Conservation (phyloP, 2,888 invertebrate genomes). For the Ophraella communa region DNA sequence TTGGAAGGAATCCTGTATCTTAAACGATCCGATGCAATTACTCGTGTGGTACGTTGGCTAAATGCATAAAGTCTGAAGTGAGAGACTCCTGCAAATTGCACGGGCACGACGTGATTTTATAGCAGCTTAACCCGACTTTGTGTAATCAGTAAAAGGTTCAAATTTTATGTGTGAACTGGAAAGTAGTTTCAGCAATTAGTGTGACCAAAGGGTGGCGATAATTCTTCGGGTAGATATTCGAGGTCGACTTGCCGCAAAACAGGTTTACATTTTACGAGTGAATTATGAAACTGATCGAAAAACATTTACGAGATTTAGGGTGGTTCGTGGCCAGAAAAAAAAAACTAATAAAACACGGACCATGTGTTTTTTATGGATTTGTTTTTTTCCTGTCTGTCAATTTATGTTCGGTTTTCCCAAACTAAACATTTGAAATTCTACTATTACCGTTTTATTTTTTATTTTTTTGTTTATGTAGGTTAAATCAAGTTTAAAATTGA, state of each 20-base stretch:
- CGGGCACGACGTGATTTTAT: conserved; percentile 24
- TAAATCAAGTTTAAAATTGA: too few relatives aligned
- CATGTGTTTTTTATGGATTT: neutral
- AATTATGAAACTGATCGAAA: neutral
- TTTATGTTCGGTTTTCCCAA: too few relatives aligned
- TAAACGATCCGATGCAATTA: conserved; percentile 3
- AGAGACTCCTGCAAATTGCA: conserved; percentile 17
- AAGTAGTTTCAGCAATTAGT: conserved; percentile 23
- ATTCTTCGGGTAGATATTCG: conserved; percentile 18
- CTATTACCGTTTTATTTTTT: too few relatives aligned
- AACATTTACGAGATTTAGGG: neutral
- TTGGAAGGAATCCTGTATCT: conserved; percentile 5
- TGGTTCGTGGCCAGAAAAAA: neutral
- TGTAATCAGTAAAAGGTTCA: conserved; percentile 26
- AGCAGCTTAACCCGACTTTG: conserved; percentile 14
- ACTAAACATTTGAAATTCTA: too few relatives aligned
- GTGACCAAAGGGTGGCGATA: conserved; percentile 17
- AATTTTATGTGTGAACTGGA: conserved; percentile 26
- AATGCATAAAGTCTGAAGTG: neutral
- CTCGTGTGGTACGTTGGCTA: neutral
- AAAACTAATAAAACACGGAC: neutral
- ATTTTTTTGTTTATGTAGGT: too few relatives aligned
- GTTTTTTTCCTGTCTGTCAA: neutral
- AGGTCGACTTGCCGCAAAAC: conserved; percentile 1
- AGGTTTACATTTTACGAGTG: conserved; percentile 1